Base-by-base conservation (phyloP, 2,888 invertebrate species). In the Hydroisotoma schaefferi region DNA sequence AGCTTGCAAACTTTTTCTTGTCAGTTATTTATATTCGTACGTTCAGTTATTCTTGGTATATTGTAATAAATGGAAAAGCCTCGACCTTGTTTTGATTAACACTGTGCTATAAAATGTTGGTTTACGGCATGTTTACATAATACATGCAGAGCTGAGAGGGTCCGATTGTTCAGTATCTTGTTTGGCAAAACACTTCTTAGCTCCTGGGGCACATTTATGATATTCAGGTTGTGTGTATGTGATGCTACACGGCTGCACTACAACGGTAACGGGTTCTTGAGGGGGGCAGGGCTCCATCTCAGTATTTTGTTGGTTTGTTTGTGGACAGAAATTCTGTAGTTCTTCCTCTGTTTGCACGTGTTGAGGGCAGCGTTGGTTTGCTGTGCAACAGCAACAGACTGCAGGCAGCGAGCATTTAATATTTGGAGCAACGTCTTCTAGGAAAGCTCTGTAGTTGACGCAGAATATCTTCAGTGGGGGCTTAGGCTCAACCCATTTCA, bases 371-470 rank as follows among this genome's bases (percentile, higher is more conserved):
- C 68, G 63, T 33, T 53, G 46, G 28, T 56, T 58, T 27, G 63
- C 59, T 53, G 58, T 60, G 27, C 67, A 63, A 28, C 67, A 68
- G 49, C 68, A 69, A 29, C 69, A 69, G 2, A 71, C 60, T 0
- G 71, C 56, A 25, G 71, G 68, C 29, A 71, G 40, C 2, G 71
- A 59, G 25, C 71, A 69, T 54, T 68, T 71, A 38, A 69, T 66
- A 43, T 69, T 69, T 0, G 69, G 71, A 40, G 65, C 65, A 22
- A 71, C 68, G 54, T 69, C 68, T 40, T 71, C 69, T 2, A 71
- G 55, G 37, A 71, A 63, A 5, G 68, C 63, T n/a, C 68, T 62
- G 26, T 71, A 71, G 29, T 71, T 71, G 43, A 71, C 69, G 37
- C 69, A 71, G 27, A 69, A 56, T 38, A 71, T 55, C 28, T 71